Evolutionary conservation across 37 sponge, comb jelly and placozoan species (phyloP).

Genomic region (Aplysina aerophoba): DNA sequence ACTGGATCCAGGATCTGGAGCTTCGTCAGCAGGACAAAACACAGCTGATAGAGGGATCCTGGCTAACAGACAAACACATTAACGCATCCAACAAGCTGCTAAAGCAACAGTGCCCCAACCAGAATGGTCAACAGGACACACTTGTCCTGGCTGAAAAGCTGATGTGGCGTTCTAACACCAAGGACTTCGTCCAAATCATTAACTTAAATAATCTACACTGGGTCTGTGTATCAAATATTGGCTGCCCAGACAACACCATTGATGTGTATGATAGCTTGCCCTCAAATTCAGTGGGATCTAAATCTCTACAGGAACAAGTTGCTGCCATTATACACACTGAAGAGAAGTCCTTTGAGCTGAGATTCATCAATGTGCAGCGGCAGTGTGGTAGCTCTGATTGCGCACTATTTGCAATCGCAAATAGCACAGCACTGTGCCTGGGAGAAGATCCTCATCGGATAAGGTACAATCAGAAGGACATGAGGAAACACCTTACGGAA

Average conservation of each 20-base stretch:
- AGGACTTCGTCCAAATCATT: constrained; percentile 44
- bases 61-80: constrained; percentile 42
- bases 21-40: neutral
- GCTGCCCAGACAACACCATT: constrained; percentile 28
- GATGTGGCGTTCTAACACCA: constrained; percentile 1
- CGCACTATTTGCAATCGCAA: constrained; percentile 24
- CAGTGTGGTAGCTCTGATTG: constrained; percentile 28
- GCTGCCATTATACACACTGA: neutral
- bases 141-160: constrained; percentile 24
- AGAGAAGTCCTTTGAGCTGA: neutral
- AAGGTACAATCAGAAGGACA: neutral
- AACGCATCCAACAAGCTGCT: constrained; percentile 26
- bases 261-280: constrained; percentile 18
- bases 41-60: constrained; percentile 11
- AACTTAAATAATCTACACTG: constrained; percentile 37
- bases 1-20: constrained; percentile 17
- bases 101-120: constrained; percentile 15
- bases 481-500: constrained; percentile 12
- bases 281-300: constrained; percentile 24
- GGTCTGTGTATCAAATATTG: constrained; percentile 43
- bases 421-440: neutral
- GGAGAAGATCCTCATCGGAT: constrained; percentile 3
- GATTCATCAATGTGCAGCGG: constrained; percentile 18
- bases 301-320: constrained; percentile 4
- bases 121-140: constrained; percentile 47